Percentiles rank a stretch among this genome's conserved stretches.
phyloP scores from a whole-genome alignment of 2,888 invertebrate genomes.

The Crepidodera aurea region DNA sequence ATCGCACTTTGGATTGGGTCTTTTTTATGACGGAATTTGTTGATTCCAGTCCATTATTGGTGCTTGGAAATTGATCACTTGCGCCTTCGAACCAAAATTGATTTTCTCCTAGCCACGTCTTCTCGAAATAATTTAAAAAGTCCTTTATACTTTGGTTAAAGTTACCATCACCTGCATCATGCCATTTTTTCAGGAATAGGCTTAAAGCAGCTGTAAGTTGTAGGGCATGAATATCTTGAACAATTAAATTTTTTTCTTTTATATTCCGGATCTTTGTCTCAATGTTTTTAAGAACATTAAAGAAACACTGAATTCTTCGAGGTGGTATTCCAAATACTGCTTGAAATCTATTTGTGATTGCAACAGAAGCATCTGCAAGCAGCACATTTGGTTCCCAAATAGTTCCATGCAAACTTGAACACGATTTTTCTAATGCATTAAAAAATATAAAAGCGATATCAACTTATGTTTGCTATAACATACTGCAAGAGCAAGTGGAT shows the following conservation, averaged over 20 bases:
- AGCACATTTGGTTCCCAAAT: neutral
- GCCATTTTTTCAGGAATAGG: neutral
- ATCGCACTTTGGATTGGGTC: too few relatives aligned
- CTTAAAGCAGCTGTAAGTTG: neutral
- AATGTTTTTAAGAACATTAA: neutral
- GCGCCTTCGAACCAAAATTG: neutral
- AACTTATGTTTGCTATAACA: constrained; percentile 7
- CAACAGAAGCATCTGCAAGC: neutral
- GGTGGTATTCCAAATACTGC: neutral
- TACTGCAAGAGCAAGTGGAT: constrained; percentile 6
- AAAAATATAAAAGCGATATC: constrained; percentile 5
- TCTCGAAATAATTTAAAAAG: constrained; percentile 6
- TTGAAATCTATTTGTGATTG: neutral
- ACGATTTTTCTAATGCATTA: constrained; percentile 7
- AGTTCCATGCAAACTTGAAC: neutral
- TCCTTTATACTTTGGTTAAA: neutral
- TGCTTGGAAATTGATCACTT: neutral
- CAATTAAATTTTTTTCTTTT: neutral
- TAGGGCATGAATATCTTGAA: neutral
- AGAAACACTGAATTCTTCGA: neutral
- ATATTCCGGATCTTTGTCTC: neutral
- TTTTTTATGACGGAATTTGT: neutral
- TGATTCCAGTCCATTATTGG: neutral
- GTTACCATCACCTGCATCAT: constrained; percentile 2
- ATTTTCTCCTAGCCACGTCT: neutral